A percentile compares a stretch with the other conserved stretches of the same genome.
These are phyloP conservation scores for Yponomeuta sedellus DNA, from an alignment of 2,888 invertebrate genomes.

Conservation along the genomic window DNA sequence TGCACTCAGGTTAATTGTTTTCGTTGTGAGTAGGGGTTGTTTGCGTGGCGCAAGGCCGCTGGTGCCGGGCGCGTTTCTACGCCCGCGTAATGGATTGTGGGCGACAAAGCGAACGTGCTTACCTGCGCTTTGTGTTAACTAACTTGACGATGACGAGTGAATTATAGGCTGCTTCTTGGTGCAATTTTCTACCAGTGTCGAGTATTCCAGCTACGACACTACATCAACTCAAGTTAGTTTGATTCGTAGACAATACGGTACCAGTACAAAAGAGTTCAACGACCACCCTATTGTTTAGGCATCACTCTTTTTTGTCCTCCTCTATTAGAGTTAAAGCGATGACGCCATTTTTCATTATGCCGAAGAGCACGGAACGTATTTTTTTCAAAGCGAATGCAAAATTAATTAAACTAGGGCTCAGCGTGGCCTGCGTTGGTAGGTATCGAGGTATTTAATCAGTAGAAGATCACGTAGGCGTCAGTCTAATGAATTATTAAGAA, in stretches of 20 bases:
- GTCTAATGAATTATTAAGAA: no score
- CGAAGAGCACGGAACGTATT: background rate
- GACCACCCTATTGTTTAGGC: background rate
- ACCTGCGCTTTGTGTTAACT: background rate
- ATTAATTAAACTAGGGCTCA: background rate
- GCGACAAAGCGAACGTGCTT: background rate
- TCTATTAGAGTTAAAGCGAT: background rate
- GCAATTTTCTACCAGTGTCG: background rate
- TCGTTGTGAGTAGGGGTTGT: background rate
- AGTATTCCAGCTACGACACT: background rate
- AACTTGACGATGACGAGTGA: background rate
- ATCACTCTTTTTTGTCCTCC: background rate
- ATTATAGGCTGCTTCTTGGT: background rate
- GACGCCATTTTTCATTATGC: background rate
- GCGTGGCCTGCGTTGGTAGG: background rate
- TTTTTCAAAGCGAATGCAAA: background rate
- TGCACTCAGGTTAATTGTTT: background rate
- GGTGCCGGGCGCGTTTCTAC: background rate
- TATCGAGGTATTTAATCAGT: no score
- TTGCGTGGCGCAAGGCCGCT: background rate
- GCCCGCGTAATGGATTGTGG: background rate
- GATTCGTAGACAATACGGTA: background rate
- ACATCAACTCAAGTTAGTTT: background rate
- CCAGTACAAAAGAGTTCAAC: slow-evolving; percentile 1
- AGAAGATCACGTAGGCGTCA: no score